A percentile compares a stretch with the other conserved stretches of the same genome.
Conservation (phyloP, 1,140 invertebrate genomes). For the Mactra quadrangularis region DNA sequence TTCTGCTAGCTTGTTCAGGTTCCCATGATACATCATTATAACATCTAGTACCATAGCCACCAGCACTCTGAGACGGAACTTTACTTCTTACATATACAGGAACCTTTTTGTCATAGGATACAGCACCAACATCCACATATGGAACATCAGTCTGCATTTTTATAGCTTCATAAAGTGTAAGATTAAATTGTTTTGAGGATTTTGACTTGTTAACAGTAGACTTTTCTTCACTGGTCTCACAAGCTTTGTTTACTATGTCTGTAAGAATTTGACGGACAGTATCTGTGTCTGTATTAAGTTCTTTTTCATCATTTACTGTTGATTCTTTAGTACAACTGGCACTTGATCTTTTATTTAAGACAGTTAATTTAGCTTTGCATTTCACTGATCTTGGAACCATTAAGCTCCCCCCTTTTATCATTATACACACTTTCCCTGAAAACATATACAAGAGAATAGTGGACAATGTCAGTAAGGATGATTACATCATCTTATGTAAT, state of each 20-base stretch:
- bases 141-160: conserved; percentile 6
- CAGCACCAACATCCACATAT: conserved; percentile 34
- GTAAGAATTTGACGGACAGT: neutral
- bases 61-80: neutral
- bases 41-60: neutral
- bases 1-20: too few species aligned
- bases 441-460: too few species aligned
- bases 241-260: conserved; percentile 3
- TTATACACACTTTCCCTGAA: too few species aligned
- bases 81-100: conserved; percentile 26
- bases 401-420: neutral
- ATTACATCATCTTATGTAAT: too few species aligned
- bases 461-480: too few species aligned
- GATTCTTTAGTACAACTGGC: neutral
- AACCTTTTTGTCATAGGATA: conserved; percentile 30
- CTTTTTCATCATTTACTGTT: neutral
- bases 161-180: conserved; percentile 21
- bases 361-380: neutral
- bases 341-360: neutral
- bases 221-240: neutral
- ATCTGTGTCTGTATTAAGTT: neutral
- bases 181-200: neutral
- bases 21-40: conserved; percentile 27
- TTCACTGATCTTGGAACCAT: conserved; percentile 32
- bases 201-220: neutral